Evolutionary conservation across 2,113 vertebrate genomes (phyloP).

Genomic region (Pagrus major): DNA sequence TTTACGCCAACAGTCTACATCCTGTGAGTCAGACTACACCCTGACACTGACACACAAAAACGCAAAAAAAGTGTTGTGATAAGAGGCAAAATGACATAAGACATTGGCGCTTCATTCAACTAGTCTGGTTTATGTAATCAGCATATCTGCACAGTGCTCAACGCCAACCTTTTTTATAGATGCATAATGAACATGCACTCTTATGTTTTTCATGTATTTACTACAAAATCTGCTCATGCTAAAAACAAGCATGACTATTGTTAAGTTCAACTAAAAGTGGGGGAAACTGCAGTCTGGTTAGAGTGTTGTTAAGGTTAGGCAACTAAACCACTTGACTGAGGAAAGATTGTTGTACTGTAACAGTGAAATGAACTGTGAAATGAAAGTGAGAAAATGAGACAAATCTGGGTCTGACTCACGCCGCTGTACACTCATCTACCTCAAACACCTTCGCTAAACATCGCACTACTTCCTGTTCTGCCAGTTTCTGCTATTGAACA

Average conservation of each 20-base stretch:
- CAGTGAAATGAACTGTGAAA: slow-evolving; percentile 5
- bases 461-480: neutral
- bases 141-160: neutral
- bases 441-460: neutral
- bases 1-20: too few relatives aligned
- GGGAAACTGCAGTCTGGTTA: neutral
- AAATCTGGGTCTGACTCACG: slow-evolving; percentile 9
- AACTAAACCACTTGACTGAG: neutral
- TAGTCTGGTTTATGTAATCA: neutral
- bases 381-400: neutral
- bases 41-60: too few relatives aligned
- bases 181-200: neutral
- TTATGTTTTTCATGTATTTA: neutral
- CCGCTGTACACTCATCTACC: slow-evolving; percentile 1
- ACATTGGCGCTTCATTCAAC: too few relatives aligned
- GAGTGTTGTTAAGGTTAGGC: neutral
- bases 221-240: neutral
- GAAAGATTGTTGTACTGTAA: neutral
- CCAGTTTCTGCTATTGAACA: neutral
- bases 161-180: neutral
- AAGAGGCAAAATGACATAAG: too few relatives aligned
- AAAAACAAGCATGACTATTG: neutral
- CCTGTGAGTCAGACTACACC: too few relatives aligned
- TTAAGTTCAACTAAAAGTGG: neutral
- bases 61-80: too few relatives aligned